Evolutionary conservation across 2,888 invertebrate species (phyloP), one percentile per base, ranked within the genome.

Genomic region (Pocota personata): DNA sequence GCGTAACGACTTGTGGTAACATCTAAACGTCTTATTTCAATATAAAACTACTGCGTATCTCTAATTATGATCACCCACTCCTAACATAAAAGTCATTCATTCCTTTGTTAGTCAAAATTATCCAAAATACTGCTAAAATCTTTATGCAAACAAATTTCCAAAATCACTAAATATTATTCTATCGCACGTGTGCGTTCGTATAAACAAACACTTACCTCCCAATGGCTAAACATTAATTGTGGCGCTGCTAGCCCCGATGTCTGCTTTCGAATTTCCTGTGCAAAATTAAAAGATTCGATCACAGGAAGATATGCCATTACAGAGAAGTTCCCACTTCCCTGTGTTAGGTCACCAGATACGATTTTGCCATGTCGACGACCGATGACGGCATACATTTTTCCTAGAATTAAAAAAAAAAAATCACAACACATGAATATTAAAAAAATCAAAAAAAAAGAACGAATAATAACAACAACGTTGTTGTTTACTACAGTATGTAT

Each of bases 181-280:
- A 40, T 5, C 14, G 6, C 40, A 40, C 40, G 40, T 40, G 40
- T 40, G 5, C 40, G 14, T 3, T 14, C 6, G 3, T 6, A 40
- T 40, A 40, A 40, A 40, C 6, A 35, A n/a, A 64, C 87, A 90
- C 94, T 94, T 91, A 98, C 97, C 96, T 99, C 98, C 97, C 99
- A 99, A 92, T 99, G 99, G 91, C 98, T 98, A 93, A 99, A 99
- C 89, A 97, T 94, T 88, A 99, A 94, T 92, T 98, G 98, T 0
- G 99, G 99, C 91, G 96, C 97, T 7, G 99, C 99, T 88, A 98
- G 94, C 8, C 99, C 99, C 78, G 98, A 98, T 21, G 99, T 99
- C 92, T 97, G 96, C 89, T 97, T 98, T 78, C 99, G 95, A 88
- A 99, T 95, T 92, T 99, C 98, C 83, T 97, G 95, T 3, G 98